Evolutionary conservation across 1,140 invertebrate species (phyloP), one percentile per base, ranked within the genome.

Genomic region (Zeugodacus cucurbitae): DNA sequence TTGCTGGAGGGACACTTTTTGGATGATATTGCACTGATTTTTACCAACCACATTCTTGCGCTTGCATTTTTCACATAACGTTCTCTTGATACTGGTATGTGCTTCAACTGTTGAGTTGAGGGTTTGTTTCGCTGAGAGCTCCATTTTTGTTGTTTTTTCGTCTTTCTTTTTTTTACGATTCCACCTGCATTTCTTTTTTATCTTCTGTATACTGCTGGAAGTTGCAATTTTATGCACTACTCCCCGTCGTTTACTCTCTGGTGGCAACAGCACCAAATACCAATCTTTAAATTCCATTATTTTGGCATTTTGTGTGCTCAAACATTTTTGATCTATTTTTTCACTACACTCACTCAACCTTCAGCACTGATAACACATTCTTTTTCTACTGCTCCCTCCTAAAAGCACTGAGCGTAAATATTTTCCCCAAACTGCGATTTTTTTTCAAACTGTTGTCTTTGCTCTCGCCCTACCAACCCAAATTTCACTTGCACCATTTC

Each of bases 211-310:
- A 20, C 34, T 32, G 67, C 20, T 37, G 29, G 34, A 34, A 22
- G 2, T 74, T 74, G 22, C 67, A 74, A 20, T 74, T 32, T 74
- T 74, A 4, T 37, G 67, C 20, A 41, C 14, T 34, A 37, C 32
- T 74, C 34, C 32, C 14, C 11, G 26, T 34, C 29, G 29, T 32
- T 34, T 4, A 32, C 29, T 22, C 34, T 32, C 34, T 17, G 32
- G 20, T n/a, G 34, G 34, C 34, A 34, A 37, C 2, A 37, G 48
- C 41, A 3, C 41, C 48, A 82, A 82, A 82, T 82, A n/a, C 41
- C 74, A 48, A 41, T 82, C 41, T 29, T 82, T 82, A 82, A 82
- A 82, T 82, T 82, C 74, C 74, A 82, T 82, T 82, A 82, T 82
- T 82, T 82, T 48, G 74, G 41, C 41, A 82, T 82, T 82, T 82